phyloP scores from a whole-genome alignment of 2,888 invertebrate species.

The Yponomeuta cagnagella region DNA sequence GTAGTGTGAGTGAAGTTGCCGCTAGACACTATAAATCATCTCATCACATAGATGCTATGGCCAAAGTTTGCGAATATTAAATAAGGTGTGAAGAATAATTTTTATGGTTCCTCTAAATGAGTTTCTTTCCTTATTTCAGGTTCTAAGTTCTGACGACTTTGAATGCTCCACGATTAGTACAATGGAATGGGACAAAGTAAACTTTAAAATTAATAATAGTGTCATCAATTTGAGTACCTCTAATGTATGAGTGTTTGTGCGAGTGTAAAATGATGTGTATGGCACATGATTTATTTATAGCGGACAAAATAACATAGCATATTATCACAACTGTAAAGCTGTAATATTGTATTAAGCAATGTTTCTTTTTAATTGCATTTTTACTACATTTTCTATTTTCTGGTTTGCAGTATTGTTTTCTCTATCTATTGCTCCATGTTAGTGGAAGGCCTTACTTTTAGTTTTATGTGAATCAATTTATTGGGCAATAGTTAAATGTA shows the following conservation, averaged over 20 bases:
- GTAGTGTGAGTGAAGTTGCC: too few relatives aligned
- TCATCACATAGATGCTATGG: too few relatives aligned
- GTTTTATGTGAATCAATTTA: not conserved
- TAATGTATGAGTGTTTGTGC: constrained; percentile 4
- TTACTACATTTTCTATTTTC: not conserved
- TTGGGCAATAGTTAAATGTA: not conserved
- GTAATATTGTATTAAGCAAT: not conserved
- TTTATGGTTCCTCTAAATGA: not conserved
- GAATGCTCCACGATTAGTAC: not conserved
- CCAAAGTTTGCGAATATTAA: too few relatives aligned
- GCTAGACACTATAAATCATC: too few relatives aligned
- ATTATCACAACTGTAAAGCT: not conserved
- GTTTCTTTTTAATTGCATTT: not conserved
- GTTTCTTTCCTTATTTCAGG: not conserved
- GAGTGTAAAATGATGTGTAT: not conserved
- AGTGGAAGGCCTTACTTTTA: too few relatives aligned
- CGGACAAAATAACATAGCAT: not conserved
- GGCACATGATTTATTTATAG: not conserved
- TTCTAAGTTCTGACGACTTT: constrained; percentile 3
- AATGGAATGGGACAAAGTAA: constrained; percentile 4
- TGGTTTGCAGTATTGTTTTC: not conserved
- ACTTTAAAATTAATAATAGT: not conserved
- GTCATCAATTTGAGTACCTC: not conserved
- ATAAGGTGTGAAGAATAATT: not conserved
- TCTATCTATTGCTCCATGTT: too few relatives aligned